These are phyloP conservation scores for Coleophora deauratella DNA, from an alignment of 2,888 invertebrate species.

Conservation along the genomic window DNA sequence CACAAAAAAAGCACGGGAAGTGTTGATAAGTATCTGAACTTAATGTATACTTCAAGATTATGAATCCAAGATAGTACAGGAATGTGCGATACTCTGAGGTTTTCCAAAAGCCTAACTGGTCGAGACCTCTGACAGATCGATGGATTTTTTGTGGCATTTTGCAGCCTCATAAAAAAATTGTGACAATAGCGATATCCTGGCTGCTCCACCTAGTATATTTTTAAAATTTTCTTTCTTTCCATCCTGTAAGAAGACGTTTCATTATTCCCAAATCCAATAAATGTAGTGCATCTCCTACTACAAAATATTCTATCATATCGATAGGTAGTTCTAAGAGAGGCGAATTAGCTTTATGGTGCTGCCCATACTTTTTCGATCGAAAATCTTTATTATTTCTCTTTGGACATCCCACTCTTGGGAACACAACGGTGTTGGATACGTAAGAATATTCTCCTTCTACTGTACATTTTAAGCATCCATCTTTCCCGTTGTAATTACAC, in stretches of 20 bases:
- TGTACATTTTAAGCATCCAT: slow-evolving; percentile 12
- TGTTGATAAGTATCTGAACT: slow-evolving; percentile 3
- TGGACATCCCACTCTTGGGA: slow-evolving; percentile 3
- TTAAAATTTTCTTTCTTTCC: slow-evolving; percentile 18
- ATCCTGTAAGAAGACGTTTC: slow-evolving; percentile 17
- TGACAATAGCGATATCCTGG: slow-evolving; percentile 10
- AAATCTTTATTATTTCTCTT: slow-evolving; percentile 16
- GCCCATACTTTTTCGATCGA: slow-evolving; percentile 14
- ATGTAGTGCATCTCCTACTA: slow-evolving; percentile 20
- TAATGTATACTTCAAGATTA: slow-evolving; percentile 4
- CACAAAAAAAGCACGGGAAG: slow-evolving; percentile 6
- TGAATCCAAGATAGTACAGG: slow-evolving; percentile 8
- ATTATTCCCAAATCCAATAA: slow-evolving; percentile 21
- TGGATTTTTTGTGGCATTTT: slow-evolving; percentile 8
- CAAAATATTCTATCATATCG: slow-evolving; percentile 21
- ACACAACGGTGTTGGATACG: slow-evolving; percentile 7
- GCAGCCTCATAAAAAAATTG: slow-evolving; percentile 5
- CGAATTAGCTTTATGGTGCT: slow-evolving; percentile 18
- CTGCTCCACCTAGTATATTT: slow-evolving; percentile 15
- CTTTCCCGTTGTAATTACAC: slow-evolving; percentile 11
- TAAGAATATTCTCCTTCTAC: slow-evolving; percentile 12
- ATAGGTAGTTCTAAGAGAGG: slow-evolving; percentile 16
- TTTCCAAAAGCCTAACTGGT: slow-evolving; percentile 8
- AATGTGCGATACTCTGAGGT: slow-evolving; percentile 9
- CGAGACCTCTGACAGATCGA: slow-evolving; percentile 1